A percentile compares a stretch with the other conserved stretches of the same genome.
Evolutionary conservation across 2,888 invertebrate genomes (phyloP).

Genomic region (Cryptocephalus primarius): DNA sequence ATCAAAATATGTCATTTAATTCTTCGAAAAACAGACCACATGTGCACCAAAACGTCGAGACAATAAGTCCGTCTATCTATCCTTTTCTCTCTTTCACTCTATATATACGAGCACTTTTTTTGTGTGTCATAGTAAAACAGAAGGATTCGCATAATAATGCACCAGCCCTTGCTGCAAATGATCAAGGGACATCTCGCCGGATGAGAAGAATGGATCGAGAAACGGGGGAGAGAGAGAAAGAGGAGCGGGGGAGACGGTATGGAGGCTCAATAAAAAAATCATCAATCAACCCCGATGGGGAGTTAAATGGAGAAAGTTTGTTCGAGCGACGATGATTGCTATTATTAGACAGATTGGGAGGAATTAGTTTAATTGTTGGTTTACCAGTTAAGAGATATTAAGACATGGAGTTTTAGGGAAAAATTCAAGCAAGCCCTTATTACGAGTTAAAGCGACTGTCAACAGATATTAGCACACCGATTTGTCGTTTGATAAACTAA

Average conservation of each 20-base stretch:
- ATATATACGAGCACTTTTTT: constrained; percentile 14
- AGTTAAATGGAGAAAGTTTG: no score
- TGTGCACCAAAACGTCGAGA: constrained; percentile 16
- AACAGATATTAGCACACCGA: no score
- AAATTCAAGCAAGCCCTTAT: no score
- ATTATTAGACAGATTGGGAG: no score
- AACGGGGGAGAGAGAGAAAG: background rate
- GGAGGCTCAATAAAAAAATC: no score
- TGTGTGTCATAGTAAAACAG: constrained; percentile 14
- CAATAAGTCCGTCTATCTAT: constrained; percentile 14
- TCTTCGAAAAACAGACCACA: constrained; percentile 16
- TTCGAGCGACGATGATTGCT: no score
- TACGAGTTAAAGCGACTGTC: no score
- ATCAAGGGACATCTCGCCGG: constrained; percentile 26
- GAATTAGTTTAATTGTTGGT: no score
- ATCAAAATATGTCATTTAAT: constrained; percentile 15
- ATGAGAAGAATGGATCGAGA: background rate
- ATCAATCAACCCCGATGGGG: no score
- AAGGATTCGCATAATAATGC: constrained; percentile 18
- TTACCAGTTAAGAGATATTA: no score
- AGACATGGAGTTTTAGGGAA: no score
- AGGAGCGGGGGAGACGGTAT: background rate
- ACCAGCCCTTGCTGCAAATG: constrained; percentile 29
- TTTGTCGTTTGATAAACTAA: no score
- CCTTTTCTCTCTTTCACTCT: constrained; percentile 1